Evolutionary conservation across 2,797 vertebrate species (phyloP), one percentile per base, ranked within the genome.

Genomic region (Darevskia mixta): DNA sequence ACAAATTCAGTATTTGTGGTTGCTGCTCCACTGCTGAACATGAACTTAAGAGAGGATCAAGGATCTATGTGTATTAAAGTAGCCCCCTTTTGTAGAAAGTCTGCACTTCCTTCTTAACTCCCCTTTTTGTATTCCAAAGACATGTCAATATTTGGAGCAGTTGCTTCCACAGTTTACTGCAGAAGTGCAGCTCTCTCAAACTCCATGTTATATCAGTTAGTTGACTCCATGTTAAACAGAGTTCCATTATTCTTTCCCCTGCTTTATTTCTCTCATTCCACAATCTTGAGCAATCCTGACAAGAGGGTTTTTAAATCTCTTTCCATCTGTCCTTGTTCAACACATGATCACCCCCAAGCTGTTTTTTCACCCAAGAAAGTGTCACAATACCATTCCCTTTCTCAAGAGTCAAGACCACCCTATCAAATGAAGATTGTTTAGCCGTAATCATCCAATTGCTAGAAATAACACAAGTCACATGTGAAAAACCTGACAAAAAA

Each of bases 361-460:
- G 11, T 17, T 9, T 43, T 29, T 83, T 71, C 43, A 83, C 13
- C 20, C 3, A 3, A 9, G 11, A 73, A 35, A n/a, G 27, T n/a
- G 83, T 17, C 17, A 45, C 17, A 17, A 49, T n/a, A 85, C 29
- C 4, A 11, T 35, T 49, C 38, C 64, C 5, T n/a, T 58, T 79
- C 29, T 32, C 15, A 23, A 79, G 49, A 20, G 49, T 67, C 4
- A 7, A 76, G 35, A 76, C 27, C 11, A 43, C 15, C 25, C 9
- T 43, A 32, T 55, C 43, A 83, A 45, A 17, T 20, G 43, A 18
- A 67, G 2, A 32, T 79, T 80, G 15, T 79, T 35, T 49, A 35
- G 75, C 89, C 85, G 25, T 25, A 86, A 77, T 25, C 38, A 49
- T 49, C 35, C 90, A 76, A 64, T 41, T 23, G 2, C 82, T 58